Base-by-base conservation (phyloP, 2,113 vertebrate species). In the Hippoglossus stenolepis region DNA sequence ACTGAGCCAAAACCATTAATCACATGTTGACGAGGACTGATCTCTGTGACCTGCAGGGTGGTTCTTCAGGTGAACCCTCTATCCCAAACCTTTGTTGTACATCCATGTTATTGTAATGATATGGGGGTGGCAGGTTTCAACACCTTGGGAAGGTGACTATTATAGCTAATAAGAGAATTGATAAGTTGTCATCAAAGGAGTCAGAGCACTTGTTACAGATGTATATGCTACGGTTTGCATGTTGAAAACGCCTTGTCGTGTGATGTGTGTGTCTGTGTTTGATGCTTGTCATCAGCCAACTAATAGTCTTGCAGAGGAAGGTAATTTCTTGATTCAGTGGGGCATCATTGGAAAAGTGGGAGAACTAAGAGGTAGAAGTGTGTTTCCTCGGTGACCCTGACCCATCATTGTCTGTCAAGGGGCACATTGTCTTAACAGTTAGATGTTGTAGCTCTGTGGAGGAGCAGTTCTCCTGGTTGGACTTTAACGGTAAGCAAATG, bases 401-500 rank as follows among this genome's bases (percentile, higher is more conserved):
- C 90, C 18, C 89, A 82, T 92, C 53, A 90, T 84, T 85, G 89
- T 83, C 89, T 91, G 86, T 91, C 84, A 80, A 83, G 88, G 82
- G 91, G 85, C 80, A 83, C 77, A 74, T 83, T 90, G 87, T 90
- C 83, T 91, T 81, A 92, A 84, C 81, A 88, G 90, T 87, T 84
- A 91, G 86, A 83, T 68, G 62, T 90, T 69, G 87, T 91, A 91
- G 90, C 88, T 91, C 92, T 93, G 90, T 89, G 92, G 93, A 91
- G 88, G 73, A 88, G 89, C 88, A 76, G 83, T 86, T 86, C 89
- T 91, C 89, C 92, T 85, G 90, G 85, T 80, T 81, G 92, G 92
- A 93, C 90, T 80, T 72, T 71, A 92, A 92, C 90, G 94, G 94
- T 94, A 95, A 95, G 94, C 94, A 90, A 86, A 90, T 85, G 90